These are phyloP conservation scores for Drosophila setosimentum DNA, from an alignment of 2,888 invertebrate species.

Conservation along the genomic window DNA sequence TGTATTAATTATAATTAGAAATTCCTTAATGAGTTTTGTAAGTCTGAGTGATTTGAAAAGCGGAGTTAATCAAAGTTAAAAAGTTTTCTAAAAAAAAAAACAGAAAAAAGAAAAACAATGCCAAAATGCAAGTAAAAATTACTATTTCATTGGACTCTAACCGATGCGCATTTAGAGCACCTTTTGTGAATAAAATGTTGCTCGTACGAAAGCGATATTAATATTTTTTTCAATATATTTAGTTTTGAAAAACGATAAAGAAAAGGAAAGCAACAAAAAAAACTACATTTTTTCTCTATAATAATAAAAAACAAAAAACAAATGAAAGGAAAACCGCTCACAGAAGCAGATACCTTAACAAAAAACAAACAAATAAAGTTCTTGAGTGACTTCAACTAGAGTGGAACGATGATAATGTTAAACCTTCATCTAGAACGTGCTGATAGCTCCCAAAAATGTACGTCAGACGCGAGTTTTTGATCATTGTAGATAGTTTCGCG, in stretches of 20 bases:
- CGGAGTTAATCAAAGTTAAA: background rate
- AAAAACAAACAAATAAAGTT: background rate
- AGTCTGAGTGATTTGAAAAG: background rate
- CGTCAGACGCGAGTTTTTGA: background rate
- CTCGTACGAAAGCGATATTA: background rate
- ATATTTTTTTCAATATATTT: background rate
- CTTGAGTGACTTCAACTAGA: background rate
- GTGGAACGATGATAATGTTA: background rate
- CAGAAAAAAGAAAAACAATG: no score
- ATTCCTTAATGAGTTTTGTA: no score
- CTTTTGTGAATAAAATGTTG: background rate
- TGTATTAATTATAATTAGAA: background rate
- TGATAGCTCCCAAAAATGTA: background rate
- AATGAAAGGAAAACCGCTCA: background rate
- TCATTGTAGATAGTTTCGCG: background rate
- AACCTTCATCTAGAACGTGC: background rate
- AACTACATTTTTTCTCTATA: background rate
- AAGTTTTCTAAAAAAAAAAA: background rate
- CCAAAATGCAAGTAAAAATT: no score
- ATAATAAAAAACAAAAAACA: background rate
- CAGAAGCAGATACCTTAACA: background rate
- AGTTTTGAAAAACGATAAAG: background rate
- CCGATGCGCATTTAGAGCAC: no score
- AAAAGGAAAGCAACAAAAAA: background rate
- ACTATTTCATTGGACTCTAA: no score